Conservation (phyloP, 2,888 invertebrate species). For the Drosophila subsilvestris region DNA sequence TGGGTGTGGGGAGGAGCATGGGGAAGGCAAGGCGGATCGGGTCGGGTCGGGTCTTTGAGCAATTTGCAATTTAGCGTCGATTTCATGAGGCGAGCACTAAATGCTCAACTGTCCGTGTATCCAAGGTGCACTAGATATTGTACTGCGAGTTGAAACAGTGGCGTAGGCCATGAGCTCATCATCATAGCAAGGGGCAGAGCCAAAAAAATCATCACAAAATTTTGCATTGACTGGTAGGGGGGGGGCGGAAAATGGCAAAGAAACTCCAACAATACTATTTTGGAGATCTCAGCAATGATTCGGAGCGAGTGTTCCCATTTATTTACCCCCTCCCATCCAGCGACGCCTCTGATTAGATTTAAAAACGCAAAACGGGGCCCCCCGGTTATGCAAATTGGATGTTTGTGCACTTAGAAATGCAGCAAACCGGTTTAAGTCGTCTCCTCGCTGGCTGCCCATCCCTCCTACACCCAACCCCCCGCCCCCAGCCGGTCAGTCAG, state of each 20-base stretch:
- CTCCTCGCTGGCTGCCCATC: slow-evolving; percentile 8
- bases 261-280: too few relatives aligned
- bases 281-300: too few relatives aligned
- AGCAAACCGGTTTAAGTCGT: slow-evolving; percentile 54
- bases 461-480: background rate
- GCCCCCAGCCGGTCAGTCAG: background rate
- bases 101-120: slow-evolving; percentile 53
- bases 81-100: slow-evolving; percentile 59
- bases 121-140: slow-evolving; percentile 61
- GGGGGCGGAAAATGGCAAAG: too few relatives aligned
- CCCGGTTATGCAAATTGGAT: slow-evolving; percentile 19
- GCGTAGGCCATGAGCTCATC: background rate
- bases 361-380: background rate
- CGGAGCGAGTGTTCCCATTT: background rate
- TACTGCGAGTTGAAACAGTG: background rate
- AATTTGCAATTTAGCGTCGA: slow-evolving; percentile 52
- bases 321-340: background rate
- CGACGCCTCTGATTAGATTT: background rate
- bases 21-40: background rate
- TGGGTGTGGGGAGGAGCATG: background rate
- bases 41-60: slow-evolving; percentile 16
- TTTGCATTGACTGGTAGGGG: too few relatives aligned
- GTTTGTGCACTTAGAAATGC: slow-evolving; percentile 40
- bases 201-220: too few relatives aligned
- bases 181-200: background rate